Evolutionary conservation across 1,140 invertebrate genomes (phyloP).

Genomic region (Drosophila tristis): DNA sequence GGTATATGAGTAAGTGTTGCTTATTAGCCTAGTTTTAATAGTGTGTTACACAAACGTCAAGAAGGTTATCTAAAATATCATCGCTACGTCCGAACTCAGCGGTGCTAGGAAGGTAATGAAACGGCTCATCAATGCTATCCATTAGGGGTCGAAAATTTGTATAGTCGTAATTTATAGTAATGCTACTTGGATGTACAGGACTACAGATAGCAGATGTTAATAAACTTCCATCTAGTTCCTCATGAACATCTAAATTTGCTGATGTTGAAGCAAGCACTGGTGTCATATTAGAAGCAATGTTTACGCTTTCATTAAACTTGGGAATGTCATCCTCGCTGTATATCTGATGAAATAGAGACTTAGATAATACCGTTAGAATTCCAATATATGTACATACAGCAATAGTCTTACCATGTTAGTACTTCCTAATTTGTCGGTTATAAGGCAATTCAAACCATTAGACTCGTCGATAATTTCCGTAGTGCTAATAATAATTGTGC

Average conservation of each 20-base stretch:
- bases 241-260: constrained; percentile 16
- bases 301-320: constrained; percentile 34
- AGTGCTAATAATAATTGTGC: constrained; percentile 52
- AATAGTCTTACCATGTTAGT: constrained; percentile 41
- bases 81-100: constrained; percentile 55
- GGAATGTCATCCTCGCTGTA: constrained; percentile 46
- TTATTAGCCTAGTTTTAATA: constrained; percentile 36
- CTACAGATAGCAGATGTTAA: constrained; percentile 6
- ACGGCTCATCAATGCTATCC: constrained; percentile 67
- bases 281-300: constrained; percentile 38
- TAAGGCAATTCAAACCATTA: constrained; percentile 32
- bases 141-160: constrained; percentile 57
- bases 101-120: constrained; percentile 51
- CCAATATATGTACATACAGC: background rate
- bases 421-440: constrained; percentile 35
- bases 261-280: constrained; percentile 13
- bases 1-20: no score
- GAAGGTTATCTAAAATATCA: constrained; percentile 68
- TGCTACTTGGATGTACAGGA: constrained; percentile 26
- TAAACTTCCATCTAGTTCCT: constrained; percentile 16
- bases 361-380: background rate
- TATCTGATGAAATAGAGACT: constrained; percentile 28
- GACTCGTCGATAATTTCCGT: constrained; percentile 25
- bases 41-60: constrained; percentile 69
- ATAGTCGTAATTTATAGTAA: constrained; percentile 48